Conservation (phyloP, 2,888 invertebrate genomes). For the Eudasyphora cyanicolor region DNA sequence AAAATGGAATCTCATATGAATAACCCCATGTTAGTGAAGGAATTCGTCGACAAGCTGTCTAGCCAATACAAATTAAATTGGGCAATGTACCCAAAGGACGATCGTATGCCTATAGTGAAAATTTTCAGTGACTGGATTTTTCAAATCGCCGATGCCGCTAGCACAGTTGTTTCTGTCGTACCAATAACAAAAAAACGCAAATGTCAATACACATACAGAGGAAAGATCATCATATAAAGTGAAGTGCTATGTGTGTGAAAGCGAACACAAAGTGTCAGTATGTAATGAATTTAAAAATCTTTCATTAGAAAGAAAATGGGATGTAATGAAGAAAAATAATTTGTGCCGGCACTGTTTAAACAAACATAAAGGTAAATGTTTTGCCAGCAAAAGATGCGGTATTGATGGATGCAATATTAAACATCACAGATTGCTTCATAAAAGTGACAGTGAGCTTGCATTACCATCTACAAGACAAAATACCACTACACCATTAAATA, state of each 20-base stretch:
- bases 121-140: background rate
- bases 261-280: conserved; percentile 29
- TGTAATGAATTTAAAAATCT: conserved; percentile 46
- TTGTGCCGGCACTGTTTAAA: conserved; percentile 56
- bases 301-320: conserved; percentile 41
- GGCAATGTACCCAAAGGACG: conserved; percentile 39
- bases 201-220: background rate
- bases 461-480: background rate
- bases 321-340: conserved; percentile 43
- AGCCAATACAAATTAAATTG: conserved; percentile 54
- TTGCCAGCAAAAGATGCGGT: conserved; percentile 29
- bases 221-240: conserved; percentile 24
- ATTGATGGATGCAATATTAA: conserved; percentile 39
- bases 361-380: conserved; percentile 44
- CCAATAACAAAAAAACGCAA: no score
- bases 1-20: conserved; percentile 52
- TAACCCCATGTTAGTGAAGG: conserved; percentile 51
- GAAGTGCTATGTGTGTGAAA: conserved; percentile 22
- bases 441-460: background rate
- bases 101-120: background rate
- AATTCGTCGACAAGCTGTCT: conserved; percentile 45
- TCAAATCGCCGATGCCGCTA: background rate
- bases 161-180: background rate
- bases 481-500: background rate
- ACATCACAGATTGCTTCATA: conserved; percentile 47